Evolutionary conservation across 1,140 invertebrate genomes (phyloP).

Genomic region (Temnothorax nylanderi): DNA sequence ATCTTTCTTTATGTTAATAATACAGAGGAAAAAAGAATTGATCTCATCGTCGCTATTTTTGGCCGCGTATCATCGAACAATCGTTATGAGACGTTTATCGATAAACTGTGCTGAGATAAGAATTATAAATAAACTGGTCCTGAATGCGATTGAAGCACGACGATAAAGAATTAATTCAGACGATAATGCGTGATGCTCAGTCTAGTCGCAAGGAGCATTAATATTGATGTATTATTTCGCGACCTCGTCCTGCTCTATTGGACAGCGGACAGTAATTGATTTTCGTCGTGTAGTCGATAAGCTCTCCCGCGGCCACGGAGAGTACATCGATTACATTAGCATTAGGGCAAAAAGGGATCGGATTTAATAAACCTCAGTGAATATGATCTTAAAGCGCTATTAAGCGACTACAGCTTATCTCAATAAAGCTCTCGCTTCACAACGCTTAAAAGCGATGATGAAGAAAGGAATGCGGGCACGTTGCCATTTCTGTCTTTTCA

Average conservation of each 20-base stretch:
- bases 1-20: neutral
- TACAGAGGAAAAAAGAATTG: neutral
- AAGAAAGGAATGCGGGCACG: neutral
- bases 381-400: slow-evolving; percentile 63
- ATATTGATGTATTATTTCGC: slow-evolving; percentile 46
- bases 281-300: slow-evolving; percentile 47
- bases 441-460: neutral
- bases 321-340: slow-evolving; percentile 69
- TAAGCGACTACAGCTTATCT: slow-evolving; percentile 43
- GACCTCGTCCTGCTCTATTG: slow-evolving; percentile 1
- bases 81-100: slow-evolving; percentile 12
- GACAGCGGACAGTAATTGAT: slow-evolving; percentile 43
- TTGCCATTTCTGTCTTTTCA: neutral
- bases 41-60: neutral
- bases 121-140: neutral
- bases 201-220: slow-evolving; percentile 15
- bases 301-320: slow-evolving; percentile 11
- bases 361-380: slow-evolving; percentile 66
- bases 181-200: neutral
- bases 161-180: slow-evolving; percentile 21
- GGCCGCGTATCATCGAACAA: neutral
- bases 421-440: neutral
- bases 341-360: slow-evolving; percentile 58
- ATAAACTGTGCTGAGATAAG: neutral
- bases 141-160: neutral